A percentile compares a stretch with the other conserved stretches of the same genome.
Evolutionary conservation across 2,797 vertebrate genomes (phyloP).

Genomic region (Aphelocoma californica): DNA sequence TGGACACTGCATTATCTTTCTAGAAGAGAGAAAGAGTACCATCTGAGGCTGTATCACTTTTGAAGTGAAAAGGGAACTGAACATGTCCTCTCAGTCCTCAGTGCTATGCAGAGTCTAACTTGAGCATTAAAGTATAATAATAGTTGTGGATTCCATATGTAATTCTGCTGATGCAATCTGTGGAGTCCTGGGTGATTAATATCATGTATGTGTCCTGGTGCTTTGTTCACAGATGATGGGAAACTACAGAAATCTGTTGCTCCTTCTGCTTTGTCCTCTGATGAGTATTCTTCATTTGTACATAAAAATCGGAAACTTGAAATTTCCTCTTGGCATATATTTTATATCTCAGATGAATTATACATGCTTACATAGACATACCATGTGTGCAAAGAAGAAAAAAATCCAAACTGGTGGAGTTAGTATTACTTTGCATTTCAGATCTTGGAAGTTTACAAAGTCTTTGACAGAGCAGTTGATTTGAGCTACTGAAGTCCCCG

Average conservation of each 20-base stretch:
- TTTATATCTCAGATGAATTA: neutral
- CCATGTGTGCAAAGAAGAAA: neutral
- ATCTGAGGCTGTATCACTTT: neutral
- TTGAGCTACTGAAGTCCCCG: neutral
- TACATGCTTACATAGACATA: neutral
- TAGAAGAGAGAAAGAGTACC: neutral
- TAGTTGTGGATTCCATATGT: neutral
- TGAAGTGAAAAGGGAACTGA: neutral
- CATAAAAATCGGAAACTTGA: neutral
- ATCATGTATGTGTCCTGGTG: neutral
- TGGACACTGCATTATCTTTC: neutral
- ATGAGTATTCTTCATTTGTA: neutral
- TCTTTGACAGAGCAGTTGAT: neutral
- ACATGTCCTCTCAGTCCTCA: fast-evolving
- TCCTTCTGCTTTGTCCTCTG: constrained; percentile 37
- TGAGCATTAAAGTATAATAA: constrained; percentile 13
- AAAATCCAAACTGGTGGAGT: neutral
- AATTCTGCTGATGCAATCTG: constrained; percentile 29
- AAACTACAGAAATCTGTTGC: constrained; percentile 39
- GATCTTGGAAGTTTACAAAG: neutral
- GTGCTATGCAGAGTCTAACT: neutral
- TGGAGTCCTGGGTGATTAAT: constrained; percentile 42
- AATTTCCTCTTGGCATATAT: neutral
- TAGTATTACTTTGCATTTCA: neutral
- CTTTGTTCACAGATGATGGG: constrained; percentile 31